A percentile compares a stretch with the other conserved stretches of the same genome.
These are phyloP conservation scores for Actinemys pallida DNA, from an alignment of 2,113 vertebrate genomes.

Conservation along the genomic window DNA sequence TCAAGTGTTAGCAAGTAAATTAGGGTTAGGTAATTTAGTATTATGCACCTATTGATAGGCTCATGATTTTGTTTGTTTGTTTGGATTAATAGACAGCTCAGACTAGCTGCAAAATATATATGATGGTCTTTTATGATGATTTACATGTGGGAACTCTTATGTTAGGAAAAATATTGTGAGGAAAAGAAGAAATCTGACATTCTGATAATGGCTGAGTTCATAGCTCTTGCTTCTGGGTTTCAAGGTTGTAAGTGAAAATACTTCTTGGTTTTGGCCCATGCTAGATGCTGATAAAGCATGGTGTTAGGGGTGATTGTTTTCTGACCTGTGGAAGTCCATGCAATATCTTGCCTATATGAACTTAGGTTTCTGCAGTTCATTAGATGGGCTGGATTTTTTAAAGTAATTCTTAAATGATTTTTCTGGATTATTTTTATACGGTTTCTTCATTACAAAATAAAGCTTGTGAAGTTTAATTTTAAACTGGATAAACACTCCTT, in stretches of 20 bases:
- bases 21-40: neutral
- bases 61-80: neutral
- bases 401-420: neutral
- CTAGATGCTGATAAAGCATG: neutral
- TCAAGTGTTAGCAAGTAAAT: neutral
- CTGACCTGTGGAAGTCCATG: neutral
- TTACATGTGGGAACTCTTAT: neutral
- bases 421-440: neutral
- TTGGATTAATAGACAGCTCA: neutral
- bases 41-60: neutral
- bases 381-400: neutral
- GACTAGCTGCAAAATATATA: neutral
- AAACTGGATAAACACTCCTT: neutral
- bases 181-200: neutral
- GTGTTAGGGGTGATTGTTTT: neutral
- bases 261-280: accelerated
- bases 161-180: neutral
- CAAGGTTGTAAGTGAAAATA: accelerated
- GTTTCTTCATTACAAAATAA: neutral
- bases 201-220: neutral
- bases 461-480: neutral
- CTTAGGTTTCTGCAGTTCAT: neutral
- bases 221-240: neutral
- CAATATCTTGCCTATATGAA: neutral
- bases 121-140: neutral